phyloP scores from a whole-genome alignment of 2,113 vertebrate genomes.

The Coturnix japonica region DNA sequence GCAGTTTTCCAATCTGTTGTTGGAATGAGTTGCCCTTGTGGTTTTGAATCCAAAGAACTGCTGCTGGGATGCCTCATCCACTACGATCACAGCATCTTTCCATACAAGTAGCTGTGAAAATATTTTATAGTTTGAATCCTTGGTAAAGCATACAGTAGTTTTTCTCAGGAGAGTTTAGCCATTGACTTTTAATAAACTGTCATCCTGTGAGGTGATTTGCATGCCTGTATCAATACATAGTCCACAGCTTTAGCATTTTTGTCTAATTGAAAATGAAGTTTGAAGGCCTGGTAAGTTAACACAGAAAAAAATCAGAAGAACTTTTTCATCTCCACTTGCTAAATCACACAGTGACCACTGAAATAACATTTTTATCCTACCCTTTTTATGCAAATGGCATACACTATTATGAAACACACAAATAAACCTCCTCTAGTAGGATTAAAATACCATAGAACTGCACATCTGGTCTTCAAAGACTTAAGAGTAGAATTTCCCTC shows the following conservation, averaged over 20 bases:
- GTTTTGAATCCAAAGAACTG: not conserved
- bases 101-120: not conserved
- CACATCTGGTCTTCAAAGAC: not conserved
- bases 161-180: not conserved
- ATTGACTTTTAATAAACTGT: not conserved
- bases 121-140: not conserved
- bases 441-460: constrained; percentile 1
- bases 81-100: not conserved
- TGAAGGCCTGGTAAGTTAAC: not conserved
- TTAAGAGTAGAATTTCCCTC: not conserved
- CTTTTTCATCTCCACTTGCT: not conserved
- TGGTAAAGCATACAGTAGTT: not conserved
- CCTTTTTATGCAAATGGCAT: not conserved
- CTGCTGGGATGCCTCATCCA: not conserved
- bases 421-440: not conserved
- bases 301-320: not conserved
- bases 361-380: not conserved
- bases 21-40: not conserved
- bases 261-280: constrained; percentile 7
- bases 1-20: not conserved
- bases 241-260: constrained; percentile 2
- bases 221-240: not conserved
- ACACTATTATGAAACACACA: not conserved
- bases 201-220: not conserved
- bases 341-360: not conserved